Percentiles rank a stretch among this genome's conserved stretches.
Conservation (phyloP, 2,797 vertebrate genomes). For the Yasuhikotakia modesta region DNA sequence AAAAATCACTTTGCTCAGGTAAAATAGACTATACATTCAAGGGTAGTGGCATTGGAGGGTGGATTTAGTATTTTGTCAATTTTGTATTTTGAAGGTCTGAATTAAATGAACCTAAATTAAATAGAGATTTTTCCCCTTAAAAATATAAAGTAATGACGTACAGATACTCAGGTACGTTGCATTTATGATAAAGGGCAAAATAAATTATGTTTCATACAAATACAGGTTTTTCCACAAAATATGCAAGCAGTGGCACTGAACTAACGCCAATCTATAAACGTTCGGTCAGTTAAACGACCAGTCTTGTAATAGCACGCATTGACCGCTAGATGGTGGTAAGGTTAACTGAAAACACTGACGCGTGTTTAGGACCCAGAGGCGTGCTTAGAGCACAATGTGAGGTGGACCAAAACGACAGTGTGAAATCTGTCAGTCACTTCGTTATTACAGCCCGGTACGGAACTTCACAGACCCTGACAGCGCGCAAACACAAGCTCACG, state of each 20-base stretch:
- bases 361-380: conserved; percentile 50
- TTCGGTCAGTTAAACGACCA: neutral
- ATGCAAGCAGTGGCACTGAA: neutral
- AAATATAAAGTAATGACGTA: too few species aligned
- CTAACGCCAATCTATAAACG: neutral
- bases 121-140: too few species aligned
- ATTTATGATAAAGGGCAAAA: neutral
- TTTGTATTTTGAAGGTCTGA: too few species aligned
- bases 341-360: too few species aligned
- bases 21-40: too few species aligned
- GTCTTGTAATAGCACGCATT: too few species aligned
- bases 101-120: too few species aligned
- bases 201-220: neutral
- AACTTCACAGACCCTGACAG: conserved; percentile 1
- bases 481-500: neutral
- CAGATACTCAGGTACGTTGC: too few species aligned
- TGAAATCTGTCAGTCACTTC: conserved; percentile 15
- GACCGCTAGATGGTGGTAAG: too few species aligned
- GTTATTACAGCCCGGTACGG: neutral
- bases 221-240: neutral
- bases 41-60: too few species aligned
- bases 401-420: neutral
- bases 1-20: too few species aligned
- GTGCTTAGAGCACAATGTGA: conserved; percentile 6
- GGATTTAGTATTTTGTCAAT: too few species aligned